A percentile compares a stretch with the other conserved stretches of the same genome.
Evolutionary conservation across 2,888 invertebrate species (phyloP).

Genomic region (Cephonodes hylas): DNA sequence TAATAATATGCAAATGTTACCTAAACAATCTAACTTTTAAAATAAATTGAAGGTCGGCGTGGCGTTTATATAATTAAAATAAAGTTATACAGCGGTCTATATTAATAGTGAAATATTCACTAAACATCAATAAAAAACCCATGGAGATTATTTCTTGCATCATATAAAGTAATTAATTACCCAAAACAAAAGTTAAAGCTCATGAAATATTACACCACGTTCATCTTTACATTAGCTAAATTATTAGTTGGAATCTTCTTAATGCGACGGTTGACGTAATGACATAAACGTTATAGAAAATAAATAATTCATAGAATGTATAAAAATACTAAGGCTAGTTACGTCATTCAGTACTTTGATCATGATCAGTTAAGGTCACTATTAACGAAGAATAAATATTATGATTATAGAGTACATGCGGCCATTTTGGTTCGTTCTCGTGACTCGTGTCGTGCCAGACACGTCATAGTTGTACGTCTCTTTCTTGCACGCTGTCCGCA

Average conservation of each 20-base stretch:
- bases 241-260: conserved; percentile 9
- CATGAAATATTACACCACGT: conserved; percentile 28
- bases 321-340: conserved; percentile 63
- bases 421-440: conserved; percentile 80
- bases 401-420: conserved; percentile 78
- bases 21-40: conserved; percentile 37
- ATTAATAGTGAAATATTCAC: background rate
- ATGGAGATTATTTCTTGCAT: conserved; percentile 15
- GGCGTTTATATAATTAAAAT: conserved; percentile 11
- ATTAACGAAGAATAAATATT: conserved; percentile 80
- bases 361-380: conserved; percentile 79
- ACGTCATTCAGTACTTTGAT: conserved; percentile 79
- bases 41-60: conserved; percentile 18
- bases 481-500: conserved; percentile 75
- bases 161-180: conserved; percentile 16
- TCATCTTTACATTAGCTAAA: conserved; percentile 30
- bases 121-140: background rate
- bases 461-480: conserved; percentile 76
- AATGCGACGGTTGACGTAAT: conserved; percentile 11
- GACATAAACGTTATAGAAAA: conserved; percentile 10
- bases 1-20: conserved; percentile 13
- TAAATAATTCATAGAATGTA: conserved; percentile 42
- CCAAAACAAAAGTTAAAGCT: conserved; percentile 48
- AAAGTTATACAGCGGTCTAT: background rate
- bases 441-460: conserved; percentile 76